These are phyloP conservation scores for Sepioteuthis lessoniana DNA, from an alignment of 2,888 invertebrate genomes.

Conservation along the genomic window DNA sequence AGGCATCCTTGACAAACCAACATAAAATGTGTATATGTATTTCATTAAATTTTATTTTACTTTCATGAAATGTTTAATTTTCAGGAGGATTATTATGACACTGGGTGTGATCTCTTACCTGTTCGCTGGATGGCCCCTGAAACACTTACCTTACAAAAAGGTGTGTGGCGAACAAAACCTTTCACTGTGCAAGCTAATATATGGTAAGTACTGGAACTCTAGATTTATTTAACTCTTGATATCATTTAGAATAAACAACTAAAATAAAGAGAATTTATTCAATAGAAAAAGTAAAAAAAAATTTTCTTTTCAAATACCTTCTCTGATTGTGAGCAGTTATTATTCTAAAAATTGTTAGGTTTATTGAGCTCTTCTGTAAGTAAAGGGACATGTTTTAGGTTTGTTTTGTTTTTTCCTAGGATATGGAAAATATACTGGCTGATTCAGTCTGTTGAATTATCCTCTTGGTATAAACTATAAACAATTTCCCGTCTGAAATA, in stretches of 20 bases:
- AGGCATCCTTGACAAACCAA: not conserved
- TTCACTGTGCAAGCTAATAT: slow-evolving; percentile 81
- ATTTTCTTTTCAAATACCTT: too few species aligned
- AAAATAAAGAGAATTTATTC: too few species aligned
- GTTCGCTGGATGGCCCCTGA: slow-evolving; percentile 86
- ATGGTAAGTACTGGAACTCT: slow-evolving; percentile 78
- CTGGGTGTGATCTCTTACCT: slow-evolving; percentile 80
- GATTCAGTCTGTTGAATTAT: too few species aligned
- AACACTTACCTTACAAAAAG: slow-evolving; percentile 80
- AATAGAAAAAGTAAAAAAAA: too few species aligned
- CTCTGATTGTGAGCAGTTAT: too few species aligned
- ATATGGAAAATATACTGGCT: too few species aligned
- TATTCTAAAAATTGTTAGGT: too few species aligned
- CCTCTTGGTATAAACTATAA: too few species aligned
- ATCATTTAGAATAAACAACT: not conserved
- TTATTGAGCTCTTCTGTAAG: too few species aligned
- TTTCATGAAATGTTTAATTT: not conserved
- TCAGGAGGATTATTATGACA: slow-evolving; percentile 81
- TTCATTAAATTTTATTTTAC: not conserved
- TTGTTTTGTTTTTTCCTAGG: too few species aligned
- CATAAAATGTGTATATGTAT: not conserved
- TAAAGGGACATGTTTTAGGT: too few species aligned
- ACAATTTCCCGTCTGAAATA: too few species aligned
- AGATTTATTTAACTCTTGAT: not conserved
- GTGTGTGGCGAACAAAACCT: slow-evolving; percentile 80